Evolutionary conservation across 1,140 invertebrate species (phyloP).

Genomic region (Microplitis demolitor): DNA sequence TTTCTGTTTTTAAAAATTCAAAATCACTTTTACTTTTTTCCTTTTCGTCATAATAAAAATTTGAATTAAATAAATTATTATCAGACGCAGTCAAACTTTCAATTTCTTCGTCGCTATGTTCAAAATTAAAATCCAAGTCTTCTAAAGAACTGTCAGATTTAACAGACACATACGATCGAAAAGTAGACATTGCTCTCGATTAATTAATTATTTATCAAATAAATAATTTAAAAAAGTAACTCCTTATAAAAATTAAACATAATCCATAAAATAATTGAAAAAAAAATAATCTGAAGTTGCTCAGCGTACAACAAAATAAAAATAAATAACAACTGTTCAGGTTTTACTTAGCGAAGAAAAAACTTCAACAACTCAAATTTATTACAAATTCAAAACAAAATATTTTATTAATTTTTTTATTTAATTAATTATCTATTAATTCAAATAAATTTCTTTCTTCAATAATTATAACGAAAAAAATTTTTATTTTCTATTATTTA

Average conservation of each 20-base stretch:
- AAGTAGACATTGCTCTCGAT: too few species aligned
- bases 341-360: too few species aligned
- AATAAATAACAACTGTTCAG: background rate
- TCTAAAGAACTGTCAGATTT: too few species aligned
- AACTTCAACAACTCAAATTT: too few species aligned
- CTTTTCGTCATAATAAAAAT: background rate
- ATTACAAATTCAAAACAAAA: too few species aligned
- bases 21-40: background rate
- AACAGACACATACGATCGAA: too few species aligned
- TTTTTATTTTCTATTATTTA: background rate
- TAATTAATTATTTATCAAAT: background rate
- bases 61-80: background rate
- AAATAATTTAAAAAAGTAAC: background rate
- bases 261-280: background rate
- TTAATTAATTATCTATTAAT: too few species aligned
- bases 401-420: too few species aligned
- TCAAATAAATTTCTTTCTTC: background rate
- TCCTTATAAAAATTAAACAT: background rate
- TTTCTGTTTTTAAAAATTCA: too few species aligned
- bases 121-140: background rate
- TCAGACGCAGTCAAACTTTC: background rate
- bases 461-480: background rate
- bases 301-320: background rate
- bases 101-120: background rate
- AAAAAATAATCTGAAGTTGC: conserved; percentile 12